phyloP scores from a whole-genome alignment of 2,113 vertebrate species.

The Oncorhynchus tshawytscha region DNA sequence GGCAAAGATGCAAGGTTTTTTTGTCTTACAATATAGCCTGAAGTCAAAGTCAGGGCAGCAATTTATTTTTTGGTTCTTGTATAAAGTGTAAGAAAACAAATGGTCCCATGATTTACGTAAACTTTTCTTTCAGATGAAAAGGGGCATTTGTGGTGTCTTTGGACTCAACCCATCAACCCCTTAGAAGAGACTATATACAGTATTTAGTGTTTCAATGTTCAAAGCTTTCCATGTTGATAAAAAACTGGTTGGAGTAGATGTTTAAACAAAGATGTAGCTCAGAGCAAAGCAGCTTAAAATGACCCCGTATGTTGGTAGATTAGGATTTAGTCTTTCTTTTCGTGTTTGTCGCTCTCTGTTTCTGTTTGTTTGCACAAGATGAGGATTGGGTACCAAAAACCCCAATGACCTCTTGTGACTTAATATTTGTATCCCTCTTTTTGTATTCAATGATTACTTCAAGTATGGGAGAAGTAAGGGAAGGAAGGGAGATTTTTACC shows the following conservation, averaged over 20 bases:
- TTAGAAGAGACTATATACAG: neutral
- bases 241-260: neutral
- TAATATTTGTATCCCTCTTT: neutral
- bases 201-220: slow-evolving; percentile 8
- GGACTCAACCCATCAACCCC: neutral
- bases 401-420: no score
- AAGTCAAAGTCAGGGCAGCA: slow-evolving; percentile 22
- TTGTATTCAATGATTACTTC: no score
- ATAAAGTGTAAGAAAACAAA: neutral
- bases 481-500: neutral
- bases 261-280: no score
- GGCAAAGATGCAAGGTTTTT: slow-evolving; percentile 28
- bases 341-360: neutral
- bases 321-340: neutral
- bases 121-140: neutral
- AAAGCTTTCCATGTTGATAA: slow-evolving; percentile 1
- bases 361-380: neutral
- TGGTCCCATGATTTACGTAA: neutral
- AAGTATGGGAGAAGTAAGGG: no score
- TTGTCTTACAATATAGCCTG: slow-evolving; percentile 6
- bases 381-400: neutral
- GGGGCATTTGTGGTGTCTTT: no score
- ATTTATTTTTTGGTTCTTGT: slow-evolving; percentile 6
- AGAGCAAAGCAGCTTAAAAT: no score
- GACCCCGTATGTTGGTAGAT: neutral